Conservation (phyloP, 2,113 vertebrate genomes). For the Pangasianodon hypophthalmus region DNA sequence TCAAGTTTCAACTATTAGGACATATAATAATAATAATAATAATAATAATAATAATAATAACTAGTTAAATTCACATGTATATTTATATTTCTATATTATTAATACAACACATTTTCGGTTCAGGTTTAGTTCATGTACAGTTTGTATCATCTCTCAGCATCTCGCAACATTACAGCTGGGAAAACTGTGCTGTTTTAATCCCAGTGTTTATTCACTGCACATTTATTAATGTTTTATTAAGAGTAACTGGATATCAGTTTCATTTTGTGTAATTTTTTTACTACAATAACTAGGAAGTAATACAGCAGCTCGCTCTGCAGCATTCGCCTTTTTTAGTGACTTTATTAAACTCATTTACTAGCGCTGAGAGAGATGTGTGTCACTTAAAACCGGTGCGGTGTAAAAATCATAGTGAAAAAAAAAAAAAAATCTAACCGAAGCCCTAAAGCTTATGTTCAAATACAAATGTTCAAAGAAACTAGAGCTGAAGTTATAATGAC, state of each 20-base stretch:
- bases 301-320: background rate
- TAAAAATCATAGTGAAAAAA: too few relatives aligned
- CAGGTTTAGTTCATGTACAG: background rate
- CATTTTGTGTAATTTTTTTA: background rate
- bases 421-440: background rate
- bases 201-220: background rate
- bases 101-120: background rate
- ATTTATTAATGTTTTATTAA: background rate
- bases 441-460: background rate
- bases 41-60: too few relatives aligned
- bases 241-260: background rate
- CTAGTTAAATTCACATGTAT: background rate
- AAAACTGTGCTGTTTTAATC: background rate
- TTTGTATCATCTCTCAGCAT: background rate
- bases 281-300: background rate
- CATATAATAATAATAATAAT: background rate
- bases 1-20: background rate
- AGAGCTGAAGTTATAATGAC: background rate
- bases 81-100: background rate
- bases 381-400: too few relatives aligned
- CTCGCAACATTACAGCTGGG: background rate
- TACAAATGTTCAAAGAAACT: background rate
- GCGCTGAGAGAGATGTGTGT: background rate
- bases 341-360: background rate
- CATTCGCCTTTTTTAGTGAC: background rate